Percentiles rank a stretch among this genome's conserved stretches.
Evolutionary conservation across 2,113 vertebrate genomes (phyloP).

Genomic region (Nycticorax nycticorax): DNA sequence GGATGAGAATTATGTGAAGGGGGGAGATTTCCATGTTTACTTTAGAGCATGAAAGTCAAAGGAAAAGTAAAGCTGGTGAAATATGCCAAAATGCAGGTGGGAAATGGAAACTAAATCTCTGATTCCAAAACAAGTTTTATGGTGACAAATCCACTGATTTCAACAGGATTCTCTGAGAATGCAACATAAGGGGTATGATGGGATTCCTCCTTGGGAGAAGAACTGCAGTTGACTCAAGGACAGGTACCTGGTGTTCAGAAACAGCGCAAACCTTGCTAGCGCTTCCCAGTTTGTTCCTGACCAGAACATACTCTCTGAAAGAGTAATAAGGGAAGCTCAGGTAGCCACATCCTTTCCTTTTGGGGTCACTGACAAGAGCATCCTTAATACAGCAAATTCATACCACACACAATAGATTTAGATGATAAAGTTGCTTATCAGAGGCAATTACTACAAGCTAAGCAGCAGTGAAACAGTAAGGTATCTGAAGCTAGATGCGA

Average conservation of each 20-base stretch:
- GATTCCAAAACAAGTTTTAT: not conserved
- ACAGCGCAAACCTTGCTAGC: not conserved
- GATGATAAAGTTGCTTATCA: conserved; percentile 7
- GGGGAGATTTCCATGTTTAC: not conserved
- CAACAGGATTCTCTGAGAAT: not conserved
- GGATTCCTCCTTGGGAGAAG: not conserved
- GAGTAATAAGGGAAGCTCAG: not conserved
- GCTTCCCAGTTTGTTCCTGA: not conserved
- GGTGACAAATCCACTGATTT: not conserved
- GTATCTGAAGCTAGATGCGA: not conserved
- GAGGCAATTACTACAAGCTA: conserved; percentile 23
- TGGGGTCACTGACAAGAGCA: not conserved
- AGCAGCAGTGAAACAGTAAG: not conserved
- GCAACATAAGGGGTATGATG: not conserved
- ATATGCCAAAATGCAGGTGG: not conserved
- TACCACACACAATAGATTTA: not conserved
- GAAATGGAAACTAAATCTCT: not conserved
- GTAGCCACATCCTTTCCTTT: conserved; percentile 19
- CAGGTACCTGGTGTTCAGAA: not conserved
- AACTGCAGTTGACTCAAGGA: not conserved
- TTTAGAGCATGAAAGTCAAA: not conserved
- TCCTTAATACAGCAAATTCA: conserved; percentile 18
- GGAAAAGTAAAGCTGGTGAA: not conserved
- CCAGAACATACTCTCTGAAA: not conserved
- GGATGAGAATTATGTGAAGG: not conserved